Conservation (phyloP, 2,797 vertebrate genomes). For the Mallotus villosus region DNA sequence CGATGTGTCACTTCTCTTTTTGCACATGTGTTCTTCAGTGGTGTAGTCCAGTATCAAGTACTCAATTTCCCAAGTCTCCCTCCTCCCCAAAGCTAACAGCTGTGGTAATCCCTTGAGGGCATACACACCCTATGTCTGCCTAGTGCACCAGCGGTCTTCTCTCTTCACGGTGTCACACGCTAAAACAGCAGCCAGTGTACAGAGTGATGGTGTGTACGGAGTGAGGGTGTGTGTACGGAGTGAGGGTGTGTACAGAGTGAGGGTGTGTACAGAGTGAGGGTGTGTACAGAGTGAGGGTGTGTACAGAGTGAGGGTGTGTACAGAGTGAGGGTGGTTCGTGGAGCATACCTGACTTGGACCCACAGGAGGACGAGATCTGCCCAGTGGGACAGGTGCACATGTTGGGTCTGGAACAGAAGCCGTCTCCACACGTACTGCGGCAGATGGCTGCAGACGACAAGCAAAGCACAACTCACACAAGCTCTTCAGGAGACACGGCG, state of each 20-base stretch:
- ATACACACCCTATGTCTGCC: no score
- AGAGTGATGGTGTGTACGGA: background rate
- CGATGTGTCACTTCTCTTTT: background rate
- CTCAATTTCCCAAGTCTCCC: no score
- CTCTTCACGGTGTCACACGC: no score
- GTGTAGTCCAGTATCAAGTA: no score
- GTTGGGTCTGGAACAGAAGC: constrained; percentile 98
- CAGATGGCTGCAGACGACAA: constrained; percentile 85
- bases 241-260: background rate
- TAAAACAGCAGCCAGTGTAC: background rate
- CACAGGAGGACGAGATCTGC: constrained; percentile 92
- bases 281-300: background rate
- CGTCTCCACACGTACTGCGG: constrained; percentile 95
- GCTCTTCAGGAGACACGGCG: background rate
- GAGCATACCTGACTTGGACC: constrained; percentile 90
- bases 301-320: background rate
- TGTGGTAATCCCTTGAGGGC: no score
- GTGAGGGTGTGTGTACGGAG: background rate
- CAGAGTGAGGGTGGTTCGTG: background rate
- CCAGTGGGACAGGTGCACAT: constrained; percentile 97
- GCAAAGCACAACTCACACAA: background rate
- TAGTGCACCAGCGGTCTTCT: no score
- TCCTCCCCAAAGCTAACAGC: no score
- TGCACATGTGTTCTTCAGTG: no score
- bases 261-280: background rate